Evolutionary conservation across 2,888 invertebrate species (phyloP), one percentile per base, ranked within the genome.

Genomic region (Anoplius nigerrimus): DNA sequence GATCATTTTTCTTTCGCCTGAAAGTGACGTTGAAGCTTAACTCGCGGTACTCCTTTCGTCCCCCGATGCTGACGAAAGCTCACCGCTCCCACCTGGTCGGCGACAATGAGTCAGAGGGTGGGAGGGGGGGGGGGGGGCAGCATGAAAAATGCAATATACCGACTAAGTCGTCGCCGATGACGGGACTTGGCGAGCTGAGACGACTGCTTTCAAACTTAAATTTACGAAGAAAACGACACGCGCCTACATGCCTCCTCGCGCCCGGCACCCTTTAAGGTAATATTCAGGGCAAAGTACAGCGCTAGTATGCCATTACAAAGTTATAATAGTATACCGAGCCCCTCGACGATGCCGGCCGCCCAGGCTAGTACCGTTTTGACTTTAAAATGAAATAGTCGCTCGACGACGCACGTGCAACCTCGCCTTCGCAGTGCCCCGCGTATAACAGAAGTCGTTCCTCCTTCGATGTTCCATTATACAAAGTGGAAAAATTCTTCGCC

Each of bases 271-370:
- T 74, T 74, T 71, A 72, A 69, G 67, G 69, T 69, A 75, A 75
- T 74, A 74, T 75, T 55, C 72, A 63, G 74, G 72, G 54, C 72
- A 71, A 74, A 74, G 74, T 72, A 72, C 71, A 15, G 64, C 74
- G 75, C 65, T 64, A 63, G 69, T 75, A 69, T 71, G 72, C 74
- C 75, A 75, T 75, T 74, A 74, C 72, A 68, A 75, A 75, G 75
- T 75, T 75, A 66, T 75, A 75, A 75, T 75, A 72, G 75, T 75
- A 63, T 54, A 56, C 69, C 69, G 62, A 69, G 56, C 74, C 69
- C 59, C 74, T 74, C 72, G 15, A 67, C 69, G 74, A 63, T 55
- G 71, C 69, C 60, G 62, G 56, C 21, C 20, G 52, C 56, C 46
- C 16, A 66, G 46, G 60, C 22, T 43, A 65, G 62, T 59, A 43